Percentiles rank a stretch among this genome's conserved stretches.
Conservation (phyloP, 2,113 vertebrate genomes). For the Nematolebias whitei region DNA sequence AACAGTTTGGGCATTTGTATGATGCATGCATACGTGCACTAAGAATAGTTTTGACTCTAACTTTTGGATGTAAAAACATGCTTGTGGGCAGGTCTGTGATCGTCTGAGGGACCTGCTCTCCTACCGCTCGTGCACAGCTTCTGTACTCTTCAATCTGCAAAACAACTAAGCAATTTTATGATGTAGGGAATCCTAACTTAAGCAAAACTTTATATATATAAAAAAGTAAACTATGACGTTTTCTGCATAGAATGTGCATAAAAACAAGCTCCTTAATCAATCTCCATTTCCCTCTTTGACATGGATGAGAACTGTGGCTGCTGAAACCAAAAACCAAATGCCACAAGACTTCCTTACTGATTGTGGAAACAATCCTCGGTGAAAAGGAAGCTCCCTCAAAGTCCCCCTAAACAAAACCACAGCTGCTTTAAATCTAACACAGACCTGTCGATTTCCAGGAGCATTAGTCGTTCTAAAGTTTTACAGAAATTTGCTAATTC, state of each 20-base stretch:
- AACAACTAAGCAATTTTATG: too few species aligned
- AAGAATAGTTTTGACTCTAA: constrained; percentile 26
- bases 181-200: constrained; percentile 3
- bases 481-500: too few species aligned
- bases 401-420: constrained; percentile 14
- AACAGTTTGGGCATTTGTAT: constrained; percentile 31
- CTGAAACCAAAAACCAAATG: constrained; percentile 18
- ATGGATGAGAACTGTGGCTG: constrained; percentile 28
- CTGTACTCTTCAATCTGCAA: too few species aligned
- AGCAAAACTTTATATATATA: not conserved
- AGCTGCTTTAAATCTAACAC: constrained; percentile 12
- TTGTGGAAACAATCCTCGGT: constrained; percentile 6
- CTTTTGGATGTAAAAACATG: too few species aligned
- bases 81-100: too few species aligned
- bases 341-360: constrained; percentile 6
- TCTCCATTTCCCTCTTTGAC: constrained; percentile 26
- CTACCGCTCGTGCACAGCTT: too few species aligned
- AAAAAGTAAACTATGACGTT: not conserved
- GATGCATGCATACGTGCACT: constrained; percentile 41
- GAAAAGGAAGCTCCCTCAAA: constrained; percentile 2
- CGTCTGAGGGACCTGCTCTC: too few species aligned
- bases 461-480: too few species aligned
- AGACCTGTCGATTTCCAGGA: not conserved
- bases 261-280: constrained; percentile 26
- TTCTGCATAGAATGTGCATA: not conserved